Base-by-base conservation (phyloP, 2,113 vertebrate genomes). In the Hippocampus mohnikei region DNA sequence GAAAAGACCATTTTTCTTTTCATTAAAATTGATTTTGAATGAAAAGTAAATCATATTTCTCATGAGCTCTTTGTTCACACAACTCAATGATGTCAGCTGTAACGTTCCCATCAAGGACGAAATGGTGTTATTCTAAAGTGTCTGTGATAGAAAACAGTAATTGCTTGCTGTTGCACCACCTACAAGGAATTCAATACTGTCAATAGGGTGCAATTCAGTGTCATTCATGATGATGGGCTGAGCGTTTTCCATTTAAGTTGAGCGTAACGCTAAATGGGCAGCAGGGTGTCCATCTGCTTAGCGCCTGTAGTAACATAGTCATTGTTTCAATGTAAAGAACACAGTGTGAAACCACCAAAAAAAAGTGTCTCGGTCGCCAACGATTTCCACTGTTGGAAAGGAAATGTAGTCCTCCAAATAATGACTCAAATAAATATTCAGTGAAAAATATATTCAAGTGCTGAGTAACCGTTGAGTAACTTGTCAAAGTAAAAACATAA, bases 181-280 rank as follows among this genome's bases (percentile, higher is more conserved):
- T 84, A 82, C 66, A 79, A 29, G 70, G 70, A 90, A 78, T 88
- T 72, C 82, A 86, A 81, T 85, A 81, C 75, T 84, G 82, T 86
- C 80, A 76, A 84, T 85, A 75, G 62, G 78, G 71, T 29, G 72
- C 81, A 84, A 68, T 83, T 77, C 58, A 70, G 63, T 87, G 79
- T 79, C 82, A 85, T 84, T 86, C 76, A 86, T 68, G 69, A 71
- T 75, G 82, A 81, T 72, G 56, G 62, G 37, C 61, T 69, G 78
- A 82, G 46, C 37, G 48, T 85, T 80, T 82, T 85, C 60, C 42
- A 50, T 88, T 80, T 85, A 79, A 84, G 80, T 88, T 82, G 27
- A 67, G 16, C 37, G 44, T 76, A 75, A 75, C 13, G n/a, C 77
- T 81, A 83, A 86, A 68, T 80, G 67, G 81, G 75, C 80, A 83